These are phyloP conservation scores for Perca fluviatilis DNA, from an alignment of 2,113 vertebrate genomes.

Conservation along the genomic window DNA sequence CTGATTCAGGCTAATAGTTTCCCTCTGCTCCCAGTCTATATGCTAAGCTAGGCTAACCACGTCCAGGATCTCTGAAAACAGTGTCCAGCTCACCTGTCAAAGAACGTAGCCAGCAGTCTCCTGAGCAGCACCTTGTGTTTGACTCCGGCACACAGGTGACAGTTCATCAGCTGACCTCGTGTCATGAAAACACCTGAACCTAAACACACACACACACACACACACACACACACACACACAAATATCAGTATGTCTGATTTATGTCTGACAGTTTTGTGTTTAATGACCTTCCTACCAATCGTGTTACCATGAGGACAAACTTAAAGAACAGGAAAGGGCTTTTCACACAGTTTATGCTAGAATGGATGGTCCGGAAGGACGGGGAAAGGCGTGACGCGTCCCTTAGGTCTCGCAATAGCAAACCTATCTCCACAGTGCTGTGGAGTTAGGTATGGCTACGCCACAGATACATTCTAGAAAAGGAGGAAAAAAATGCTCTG, in stretches of 20 bases:
- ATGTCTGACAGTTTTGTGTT: not conserved
- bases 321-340: not conserved
- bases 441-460: too few relatives aligned
- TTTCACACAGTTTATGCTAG: too few relatives aligned
- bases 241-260: too few relatives aligned
- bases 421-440: too few relatives aligned
- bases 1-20: not conserved
- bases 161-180: slow-evolving; percentile 98
- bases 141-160: slow-evolving; percentile 95
- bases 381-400: too few relatives aligned
- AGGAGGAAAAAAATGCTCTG: too few relatives aligned
- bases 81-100: slow-evolving; percentile 88
- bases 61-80: too few relatives aligned
- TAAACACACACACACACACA: slow-evolving; percentile 64
- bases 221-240: slow-evolving; percentile 16
- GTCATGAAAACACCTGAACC: slow-evolving; percentile 96
- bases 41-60: not conserved
- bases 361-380: too few relatives aligned
- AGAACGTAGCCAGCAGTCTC: slow-evolving; percentile 95
- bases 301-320: slow-evolving; percentile 12
- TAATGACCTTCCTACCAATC: not conserved
- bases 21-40: not conserved
- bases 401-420: too few relatives aligned
- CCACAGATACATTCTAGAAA: too few relatives aligned
- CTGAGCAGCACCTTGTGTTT: slow-evolving; percentile 97